phyloP scores from a whole-genome alignment of 2,888 invertebrate species.

The Cerceris rybyensis region DNA sequence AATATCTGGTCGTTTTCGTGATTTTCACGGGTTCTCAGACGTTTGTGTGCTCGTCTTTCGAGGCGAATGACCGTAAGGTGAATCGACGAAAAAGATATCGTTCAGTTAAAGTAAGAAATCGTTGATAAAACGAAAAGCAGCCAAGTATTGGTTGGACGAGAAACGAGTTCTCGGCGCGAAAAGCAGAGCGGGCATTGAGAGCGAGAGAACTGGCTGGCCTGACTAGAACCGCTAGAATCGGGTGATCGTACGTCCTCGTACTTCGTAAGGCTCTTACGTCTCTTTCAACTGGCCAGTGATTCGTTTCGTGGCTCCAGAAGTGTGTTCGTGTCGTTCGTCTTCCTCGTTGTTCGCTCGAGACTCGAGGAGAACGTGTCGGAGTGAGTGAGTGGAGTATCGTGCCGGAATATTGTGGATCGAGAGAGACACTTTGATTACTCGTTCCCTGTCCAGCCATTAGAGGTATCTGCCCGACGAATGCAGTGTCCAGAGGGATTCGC shows the following conservation, averaged over 20 bases:
- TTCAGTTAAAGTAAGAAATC: neutral
- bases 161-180: conserved; percentile 37
- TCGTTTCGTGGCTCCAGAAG: too few species aligned
- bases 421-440: neutral
- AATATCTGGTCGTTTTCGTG: conserved; percentile 71
- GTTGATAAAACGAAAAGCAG: neutral
- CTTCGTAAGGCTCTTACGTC: too few species aligned
- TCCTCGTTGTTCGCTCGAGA: conserved; percentile 18
- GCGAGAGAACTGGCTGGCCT: conserved; percentile 38
- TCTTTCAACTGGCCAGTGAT: too few species aligned
- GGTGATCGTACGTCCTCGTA: too few species aligned
- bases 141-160: neutral
- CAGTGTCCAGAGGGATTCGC: conserved; percentile 61
- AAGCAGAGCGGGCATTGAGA: conserved; percentile 49
- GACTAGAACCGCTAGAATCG: neutral
- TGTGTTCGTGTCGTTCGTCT: conserved; percentile 12
- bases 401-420: conserved; percentile 42
- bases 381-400: conserved; percentile 44
- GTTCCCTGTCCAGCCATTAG: conserved; percentile 17
- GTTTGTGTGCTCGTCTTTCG: conserved; percentile 10
- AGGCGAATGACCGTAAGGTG: conserved; percentile 12
- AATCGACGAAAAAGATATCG: neutral
- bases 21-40: conserved; percentile 60
- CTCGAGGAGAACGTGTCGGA: conserved; percentile 40
- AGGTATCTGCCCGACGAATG: conserved; percentile 66